Conservation (phyloP, 1,140 invertebrate genomes). For the Zaprionus lachaisei region DNA sequence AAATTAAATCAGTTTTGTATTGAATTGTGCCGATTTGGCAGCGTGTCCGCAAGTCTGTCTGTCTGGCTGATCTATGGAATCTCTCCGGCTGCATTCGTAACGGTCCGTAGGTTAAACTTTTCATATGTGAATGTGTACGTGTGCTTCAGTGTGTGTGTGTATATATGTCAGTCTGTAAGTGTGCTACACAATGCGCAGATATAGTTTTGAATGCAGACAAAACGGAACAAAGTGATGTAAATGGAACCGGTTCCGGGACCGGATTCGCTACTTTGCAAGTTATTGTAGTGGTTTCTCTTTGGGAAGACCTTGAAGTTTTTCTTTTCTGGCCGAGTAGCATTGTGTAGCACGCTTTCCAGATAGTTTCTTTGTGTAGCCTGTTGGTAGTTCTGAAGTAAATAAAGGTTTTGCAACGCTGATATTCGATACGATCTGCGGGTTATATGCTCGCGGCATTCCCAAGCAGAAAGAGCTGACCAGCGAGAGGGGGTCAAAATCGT, state of each 20-base stretch:
- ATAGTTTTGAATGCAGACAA: conserved; percentile 2
- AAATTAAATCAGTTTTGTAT: conserved; percentile 42
- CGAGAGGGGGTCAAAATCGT: conserved; percentile 24
- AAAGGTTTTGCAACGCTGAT: not conserved
- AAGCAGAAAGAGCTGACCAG: conserved; percentile 66
- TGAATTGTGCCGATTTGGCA: conserved; percentile 27
- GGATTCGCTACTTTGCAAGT: conserved; percentile 17
- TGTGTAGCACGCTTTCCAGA: conserved; percentile 36
- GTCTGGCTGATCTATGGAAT: conserved; percentile 29
- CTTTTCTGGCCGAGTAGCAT: conserved; percentile 7
- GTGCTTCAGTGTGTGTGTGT: conserved; percentile 4
- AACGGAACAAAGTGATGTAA: conserved; percentile 15
- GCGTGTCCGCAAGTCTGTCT: conserved; percentile 39
- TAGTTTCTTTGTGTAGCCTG: not conserved
- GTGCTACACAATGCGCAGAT: conserved; percentile 36
- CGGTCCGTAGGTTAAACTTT: conserved; percentile 37
- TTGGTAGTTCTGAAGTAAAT: conserved; percentile 9
- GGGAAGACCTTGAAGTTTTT: conserved; percentile 1
- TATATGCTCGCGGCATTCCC: conserved; percentile 56
- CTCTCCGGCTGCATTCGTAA: conserved; percentile 35
- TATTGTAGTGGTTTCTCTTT: conserved; percentile 10
- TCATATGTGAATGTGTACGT: conserved; percentile 5
- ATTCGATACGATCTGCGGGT: not conserved
- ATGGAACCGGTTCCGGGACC: conserved; percentile 26
- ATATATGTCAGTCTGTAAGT: conserved; percentile 3